A percentile compares a stretch with the other conserved stretches of the same genome.
Conservation (phyloP, 1,140 invertebrate genomes). For the Diabrotica undecimpunctata region DNA sequence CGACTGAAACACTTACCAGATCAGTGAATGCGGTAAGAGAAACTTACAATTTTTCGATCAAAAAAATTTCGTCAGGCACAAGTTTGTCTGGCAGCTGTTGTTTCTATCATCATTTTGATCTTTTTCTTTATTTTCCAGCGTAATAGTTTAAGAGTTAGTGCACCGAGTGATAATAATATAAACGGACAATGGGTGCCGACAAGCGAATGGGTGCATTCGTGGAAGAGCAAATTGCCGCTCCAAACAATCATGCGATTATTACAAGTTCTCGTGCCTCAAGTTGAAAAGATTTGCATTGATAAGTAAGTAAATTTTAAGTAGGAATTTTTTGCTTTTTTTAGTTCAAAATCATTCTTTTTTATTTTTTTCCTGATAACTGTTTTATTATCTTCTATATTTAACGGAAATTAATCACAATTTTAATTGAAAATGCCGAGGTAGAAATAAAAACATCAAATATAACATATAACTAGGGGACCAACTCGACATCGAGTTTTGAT, state of each 20-base stretch:
- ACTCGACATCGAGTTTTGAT: too few relatives aligned
- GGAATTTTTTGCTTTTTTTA: too few relatives aligned
- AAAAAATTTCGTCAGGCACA: too few relatives aligned
- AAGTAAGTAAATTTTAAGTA: constrained; percentile 66
- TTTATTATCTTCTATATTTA: too few relatives aligned
- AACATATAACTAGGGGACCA: too few relatives aligned
- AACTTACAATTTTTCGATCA: too few relatives aligned
- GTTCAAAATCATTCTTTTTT: too few relatives aligned
- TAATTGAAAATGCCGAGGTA: too few relatives aligned
- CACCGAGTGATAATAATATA: constrained; percentile 21
- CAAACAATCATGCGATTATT: constrained; percentile 98
- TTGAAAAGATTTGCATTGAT: constrained; percentile 99
- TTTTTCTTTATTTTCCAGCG: constrained; percentile 36
- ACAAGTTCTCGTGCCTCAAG: constrained; percentile 98
- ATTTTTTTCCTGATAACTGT: too few relatives aligned
- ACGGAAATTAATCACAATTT: too few relatives aligned
- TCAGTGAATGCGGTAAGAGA: constrained; percentile 33
- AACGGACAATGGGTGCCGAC: constrained; percentile 73
- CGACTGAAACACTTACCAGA: constrained; percentile 22
- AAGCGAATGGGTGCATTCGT: constrained; percentile 91
- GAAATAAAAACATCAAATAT: too few relatives aligned
- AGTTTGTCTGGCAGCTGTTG: not conserved
- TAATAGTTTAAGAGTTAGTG: constrained; percentile 50
- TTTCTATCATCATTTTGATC: not conserved
- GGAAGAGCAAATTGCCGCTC: constrained; percentile 95